Evolutionary conservation across 2,113 vertebrate genomes (phyloP).

Genomic region (Arothron firmamentum): DNA sequence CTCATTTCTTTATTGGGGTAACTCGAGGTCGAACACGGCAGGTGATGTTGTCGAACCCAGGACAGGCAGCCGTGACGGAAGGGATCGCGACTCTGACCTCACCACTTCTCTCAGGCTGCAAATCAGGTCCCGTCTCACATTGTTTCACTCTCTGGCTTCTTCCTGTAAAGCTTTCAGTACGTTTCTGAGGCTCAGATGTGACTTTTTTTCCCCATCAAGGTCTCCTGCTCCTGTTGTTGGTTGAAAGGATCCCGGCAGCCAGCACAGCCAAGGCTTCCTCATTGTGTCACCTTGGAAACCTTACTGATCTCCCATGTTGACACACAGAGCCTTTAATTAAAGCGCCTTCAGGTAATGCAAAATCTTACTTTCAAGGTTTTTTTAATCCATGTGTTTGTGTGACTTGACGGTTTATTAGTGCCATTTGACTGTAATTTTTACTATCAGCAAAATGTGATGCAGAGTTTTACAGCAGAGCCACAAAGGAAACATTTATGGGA

Average conservation of each 20-base stretch:
- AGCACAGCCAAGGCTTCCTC: conserved; percentile 11
- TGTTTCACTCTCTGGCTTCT: conserved; percentile 30
- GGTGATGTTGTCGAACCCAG: conserved; percentile 44
- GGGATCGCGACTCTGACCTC: conserved; percentile 56
- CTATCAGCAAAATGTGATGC: neutral
- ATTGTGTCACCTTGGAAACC: conserved; percentile 4
- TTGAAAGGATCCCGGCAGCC: neutral
- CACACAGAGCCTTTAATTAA: conserved; percentile 1
- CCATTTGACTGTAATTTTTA: conserved; percentile 29
- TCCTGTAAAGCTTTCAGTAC: conserved; percentile 48
- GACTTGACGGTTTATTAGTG: conserved; percentile 2
- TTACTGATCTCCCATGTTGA: conserved; percentile 18
- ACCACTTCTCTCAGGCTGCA: conserved; percentile 28
- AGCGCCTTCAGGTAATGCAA: conserved; percentile 1
- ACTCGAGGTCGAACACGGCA: conserved; percentile 32
- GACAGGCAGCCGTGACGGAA: conserved; percentile 53
- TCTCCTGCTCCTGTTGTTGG: conserved; percentile 18
- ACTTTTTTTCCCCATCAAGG: conserved; percentile 31
- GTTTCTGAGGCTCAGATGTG: conserved; percentile 38
- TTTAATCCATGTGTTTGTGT: conserved; percentile 13
- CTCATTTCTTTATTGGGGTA: conserved; percentile 49
- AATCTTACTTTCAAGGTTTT: conserved; percentile 1
- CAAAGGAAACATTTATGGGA: conserved; percentile 6
- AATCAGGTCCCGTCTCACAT: no score
- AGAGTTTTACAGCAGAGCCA: conserved; percentile 7